Conservation (phyloP, 2,888 invertebrate genomes). For the Cryptosula pallasiana region DNA sequence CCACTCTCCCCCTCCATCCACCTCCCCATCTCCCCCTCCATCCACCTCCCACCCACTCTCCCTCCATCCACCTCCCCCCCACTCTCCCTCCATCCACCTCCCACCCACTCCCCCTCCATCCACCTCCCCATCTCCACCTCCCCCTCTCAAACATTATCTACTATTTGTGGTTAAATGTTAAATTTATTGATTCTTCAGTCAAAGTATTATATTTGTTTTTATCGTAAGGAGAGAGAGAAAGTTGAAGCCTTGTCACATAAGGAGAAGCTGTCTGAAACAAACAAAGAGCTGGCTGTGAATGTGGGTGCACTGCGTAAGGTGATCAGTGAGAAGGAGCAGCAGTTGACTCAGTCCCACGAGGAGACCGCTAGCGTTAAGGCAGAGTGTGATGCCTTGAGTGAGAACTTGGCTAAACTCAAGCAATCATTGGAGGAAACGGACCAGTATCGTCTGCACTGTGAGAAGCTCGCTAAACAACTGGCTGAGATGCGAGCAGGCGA, state of each 20-base stretch:
- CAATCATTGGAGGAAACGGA: neutral
- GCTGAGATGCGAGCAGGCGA: neutral
- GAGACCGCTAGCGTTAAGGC: neutral
- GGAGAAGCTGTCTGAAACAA: neutral
- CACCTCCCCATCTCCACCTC: no score
- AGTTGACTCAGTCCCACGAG: neutral
- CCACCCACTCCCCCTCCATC: no score
- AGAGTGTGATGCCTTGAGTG: neutral
- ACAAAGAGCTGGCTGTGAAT: neutral
- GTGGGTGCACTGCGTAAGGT: neutral
- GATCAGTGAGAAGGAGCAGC: neutral
- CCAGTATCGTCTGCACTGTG: neutral
- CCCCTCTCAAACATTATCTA: no score
- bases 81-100: no score
- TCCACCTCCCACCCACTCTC: no score
- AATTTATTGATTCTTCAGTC: no score
- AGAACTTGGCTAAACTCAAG: neutral
- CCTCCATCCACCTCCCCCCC: no score
- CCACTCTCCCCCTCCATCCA: no score
- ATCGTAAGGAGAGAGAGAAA: no score
- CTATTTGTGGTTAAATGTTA: no score
- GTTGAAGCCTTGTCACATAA: neutral
- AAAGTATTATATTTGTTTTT: no score
- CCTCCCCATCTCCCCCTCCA: no score
- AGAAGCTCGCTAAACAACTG: neutral